Evolutionary conservation across 2,113 vertebrate species (phyloP), one percentile per base, ranked within the genome.

Genomic region (Lathamus discolor): DNA sequence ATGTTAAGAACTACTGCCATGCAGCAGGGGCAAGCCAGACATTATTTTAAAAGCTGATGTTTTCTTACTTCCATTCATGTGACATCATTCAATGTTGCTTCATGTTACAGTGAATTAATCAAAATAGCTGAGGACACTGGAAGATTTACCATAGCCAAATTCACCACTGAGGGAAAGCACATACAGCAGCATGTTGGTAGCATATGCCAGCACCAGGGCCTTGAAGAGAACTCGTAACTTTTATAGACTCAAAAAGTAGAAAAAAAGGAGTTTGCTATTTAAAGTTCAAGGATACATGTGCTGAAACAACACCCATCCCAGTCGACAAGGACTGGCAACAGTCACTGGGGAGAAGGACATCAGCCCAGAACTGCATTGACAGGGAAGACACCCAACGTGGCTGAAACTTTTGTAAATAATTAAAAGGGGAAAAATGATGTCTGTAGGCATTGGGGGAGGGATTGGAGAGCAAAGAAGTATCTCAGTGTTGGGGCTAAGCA

Each of bases 21-120:
- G 82, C 22, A 80, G 67, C 39, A 64, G 29, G 69, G 83, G 55
- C 55, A 92, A 92, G 51, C 62, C 81, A 85, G 95, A 83, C 97
- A 69, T 54, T 41, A 92, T 46, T 81, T 69, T 80, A 61, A 91
- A 80, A 94, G 76, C 52, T 51, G 52, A 55, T n/a, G 23, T 48
- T 94, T 83, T 79, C 81, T 92, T 84, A 46, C 73, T 91, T 64
- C 51, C 61, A 18, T n/a, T 41, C 52, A 78, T 8, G 7, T 89
- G 90, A 92, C 61, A 52, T 35, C 48, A 76, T 31, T 94, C 88
- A 57, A 66, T 14, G 25, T 82, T 64, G 54, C 77, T 93, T 77
- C 35, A 7, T 55, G 88, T 91, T 95, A 54, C 9, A 73, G 61
- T 13, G 54, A 94, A 72, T 81, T 93, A 86, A 95, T 14, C 77